phyloP scores from a whole-genome alignment of 2,797 vertebrate genomes.

The Sitta carolinensis region DNA sequence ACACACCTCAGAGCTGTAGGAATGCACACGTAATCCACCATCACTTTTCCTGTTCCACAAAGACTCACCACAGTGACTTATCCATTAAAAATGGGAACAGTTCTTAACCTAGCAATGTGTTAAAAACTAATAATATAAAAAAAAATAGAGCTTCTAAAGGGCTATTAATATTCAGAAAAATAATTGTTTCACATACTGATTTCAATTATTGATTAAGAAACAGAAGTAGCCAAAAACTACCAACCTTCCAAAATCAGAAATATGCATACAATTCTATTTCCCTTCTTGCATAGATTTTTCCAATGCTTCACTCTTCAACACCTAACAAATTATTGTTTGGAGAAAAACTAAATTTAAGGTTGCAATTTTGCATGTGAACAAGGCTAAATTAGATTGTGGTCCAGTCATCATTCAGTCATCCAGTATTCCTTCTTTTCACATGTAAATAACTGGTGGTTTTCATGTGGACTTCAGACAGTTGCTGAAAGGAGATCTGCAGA shows the following conservation, averaged over 20 bases:
- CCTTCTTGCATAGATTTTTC: background rate
- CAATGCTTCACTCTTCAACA: background rate
- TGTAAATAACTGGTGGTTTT: background rate
- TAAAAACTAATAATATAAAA: background rate
- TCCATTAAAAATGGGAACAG: background rate
- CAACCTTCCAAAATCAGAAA: background rate
- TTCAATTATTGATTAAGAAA: background rate
- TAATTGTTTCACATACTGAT: background rate
- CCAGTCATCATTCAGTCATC: background rate
- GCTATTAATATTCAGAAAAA: background rate
- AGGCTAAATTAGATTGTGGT: background rate
- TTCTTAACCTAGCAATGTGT: background rate
- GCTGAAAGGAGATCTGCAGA: background rate
- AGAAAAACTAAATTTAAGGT: background rate
- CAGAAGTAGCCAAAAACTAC: accelerated
- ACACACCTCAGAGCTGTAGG: background rate
- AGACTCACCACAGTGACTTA: background rate
- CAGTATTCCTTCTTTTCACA: background rate
- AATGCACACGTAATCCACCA: background rate
- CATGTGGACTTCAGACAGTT: background rate
- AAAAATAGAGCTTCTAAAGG: background rate
- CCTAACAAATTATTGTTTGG: background rate
- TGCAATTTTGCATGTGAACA: background rate
- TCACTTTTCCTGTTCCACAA: background rate
- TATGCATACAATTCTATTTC: accelerated